Evolutionary conservation across 2,888 invertebrate genomes (phyloP).

Genomic region (Thumatha senex): DNA sequence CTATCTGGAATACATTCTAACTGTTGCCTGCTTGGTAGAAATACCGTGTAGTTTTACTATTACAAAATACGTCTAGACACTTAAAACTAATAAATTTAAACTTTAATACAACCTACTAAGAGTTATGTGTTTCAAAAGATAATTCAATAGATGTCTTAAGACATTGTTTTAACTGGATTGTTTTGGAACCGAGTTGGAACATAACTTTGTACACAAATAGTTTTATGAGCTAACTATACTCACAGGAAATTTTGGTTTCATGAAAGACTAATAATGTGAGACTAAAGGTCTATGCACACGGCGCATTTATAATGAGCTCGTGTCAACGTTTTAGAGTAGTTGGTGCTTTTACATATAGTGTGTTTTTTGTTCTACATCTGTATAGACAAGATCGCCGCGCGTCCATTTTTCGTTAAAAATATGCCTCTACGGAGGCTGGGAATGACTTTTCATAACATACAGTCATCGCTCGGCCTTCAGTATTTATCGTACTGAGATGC

Average conservation of each 20-base stretch:
- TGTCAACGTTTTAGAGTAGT: too few relatives aligned
- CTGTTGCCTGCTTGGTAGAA: constrained; percentile 36
- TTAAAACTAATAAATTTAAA: constrained; percentile 16
- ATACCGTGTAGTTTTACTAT: constrained; percentile 35
- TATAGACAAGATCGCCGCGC: too few relatives aligned
- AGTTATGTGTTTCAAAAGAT: constrained; percentile 15
- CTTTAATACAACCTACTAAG: constrained; percentile 20
- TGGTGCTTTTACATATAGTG: too few relatives aligned
- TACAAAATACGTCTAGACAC: constrained; percentile 25
- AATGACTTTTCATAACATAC: too few relatives aligned
- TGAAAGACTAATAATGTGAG: constrained; percentile 7
- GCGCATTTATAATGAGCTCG: too few relatives aligned
- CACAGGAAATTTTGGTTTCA: constrained; percentile 36
- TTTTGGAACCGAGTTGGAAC: constrained; percentile 35
- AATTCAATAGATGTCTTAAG: constrained; percentile 28
- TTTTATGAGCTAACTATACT: constrained; percentile 33
- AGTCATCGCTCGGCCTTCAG: too few relatives aligned
- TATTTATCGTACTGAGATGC: too few relatives aligned
- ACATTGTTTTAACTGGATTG: constrained; percentile 43
- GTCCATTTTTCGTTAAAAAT: too few relatives aligned
- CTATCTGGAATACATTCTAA: constrained; percentile 41
- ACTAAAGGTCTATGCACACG: too few relatives aligned
- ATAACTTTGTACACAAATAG: constrained; percentile 37
- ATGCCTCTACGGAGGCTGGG: too few relatives aligned
- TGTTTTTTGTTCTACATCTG: too few relatives aligned